Evolutionary conservation across 2,113 vertebrate genomes (phyloP), one percentile per base, ranked within the genome.

Genomic region (Rhea americana): DNA sequence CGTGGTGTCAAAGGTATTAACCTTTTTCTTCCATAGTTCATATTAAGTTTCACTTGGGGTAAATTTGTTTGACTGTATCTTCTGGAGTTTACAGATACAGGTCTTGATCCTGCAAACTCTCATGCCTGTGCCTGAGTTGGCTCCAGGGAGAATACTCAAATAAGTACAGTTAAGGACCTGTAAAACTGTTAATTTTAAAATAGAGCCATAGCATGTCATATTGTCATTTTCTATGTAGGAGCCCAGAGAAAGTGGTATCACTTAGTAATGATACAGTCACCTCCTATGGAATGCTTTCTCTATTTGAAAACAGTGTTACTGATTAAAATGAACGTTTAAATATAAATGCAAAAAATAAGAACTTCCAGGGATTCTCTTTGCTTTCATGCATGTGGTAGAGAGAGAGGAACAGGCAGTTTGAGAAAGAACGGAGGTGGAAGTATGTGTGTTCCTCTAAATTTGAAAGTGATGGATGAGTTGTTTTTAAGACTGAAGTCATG

Each of bases 1-100:
- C 55, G 73, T 95, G 95, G 93, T 98, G 89, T 97, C 94, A 82
- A 56, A 97, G 93, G 79, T 93, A 65, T 96, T 96, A 90, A 91
- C 86, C 88, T 97, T 97, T 93, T 83, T 94, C 84, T 94, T 88
- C 91, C 82, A 61, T 93, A 82, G 94, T 95, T 97, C 89, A 12
- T 94, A 71, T 24, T 93, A 63, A 28, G 81, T 96, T 95, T 96
- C 82, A 92, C 81, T 63, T 74, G 81, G 95, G 90, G 59, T 67
- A 85, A 91, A 89, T 89, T 91, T 85, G 15, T n/a, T 77, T 87
- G 88, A 63, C 78, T 82, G 71, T 88, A 30, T 53, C 19, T 59
- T 68, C 77, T 55, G 82, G 59, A 65, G 75, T 84, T 95, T 91
- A 50, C 68, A 77, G 48, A 47, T 88, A 32, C 78, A 48, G 58